These are phyloP conservation scores for Crossaster papposus DNA, from an alignment of 53 echinoderm and acorn worm species.

Conservation along the genomic window DNA sequence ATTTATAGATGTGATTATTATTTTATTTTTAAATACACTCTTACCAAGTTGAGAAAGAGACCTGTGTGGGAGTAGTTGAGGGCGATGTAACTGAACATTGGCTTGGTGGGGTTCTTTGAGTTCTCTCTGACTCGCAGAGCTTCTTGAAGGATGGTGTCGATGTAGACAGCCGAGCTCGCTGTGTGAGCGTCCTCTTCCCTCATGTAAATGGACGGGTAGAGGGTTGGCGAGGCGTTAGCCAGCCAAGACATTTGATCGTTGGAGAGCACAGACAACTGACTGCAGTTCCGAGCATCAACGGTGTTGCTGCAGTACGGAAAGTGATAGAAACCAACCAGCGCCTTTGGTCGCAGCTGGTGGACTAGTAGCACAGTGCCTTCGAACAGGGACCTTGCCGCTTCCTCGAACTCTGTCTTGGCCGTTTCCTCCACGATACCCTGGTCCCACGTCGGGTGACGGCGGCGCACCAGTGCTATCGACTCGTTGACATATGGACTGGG, in stretches of 20 bases:
- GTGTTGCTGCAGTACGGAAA: conserved; percentile 76
- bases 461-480: conserved; percentile 66
- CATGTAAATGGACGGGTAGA: conserved; percentile 93
- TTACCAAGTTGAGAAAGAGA: conserved; percentile 67
- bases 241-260: conserved; percentile 86
- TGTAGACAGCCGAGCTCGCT: conserved; percentile 16
- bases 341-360: conserved; percentile 68
- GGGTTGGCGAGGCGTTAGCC: conserved; percentile 70
- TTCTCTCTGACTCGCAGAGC: conserved; percentile 67
- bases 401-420: conserved; percentile 73
- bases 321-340: conserved; percentile 82
- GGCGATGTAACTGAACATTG: conserved; percentile 70
- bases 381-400: conserved; percentile 69
- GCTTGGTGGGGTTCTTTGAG: conserved; percentile 44
- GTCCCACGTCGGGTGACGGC: conserved; percentile 68
- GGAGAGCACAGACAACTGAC: not conserved
- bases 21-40: not conserved
- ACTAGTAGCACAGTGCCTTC: conserved; percentile 72
- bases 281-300: conserved; percentile 27
- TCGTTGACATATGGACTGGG: conserved; percentile 43
- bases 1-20: not conserved
- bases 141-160: conserved; percentile 61
- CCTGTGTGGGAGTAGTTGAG: conserved; percentile 76
- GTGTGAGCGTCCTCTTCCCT: not conserved
- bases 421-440: conserved; percentile 59